Evolutionary conservation across 2,888 invertebrate genomes (phyloP).

Genomic region (Oxytorus armatus): DNA sequence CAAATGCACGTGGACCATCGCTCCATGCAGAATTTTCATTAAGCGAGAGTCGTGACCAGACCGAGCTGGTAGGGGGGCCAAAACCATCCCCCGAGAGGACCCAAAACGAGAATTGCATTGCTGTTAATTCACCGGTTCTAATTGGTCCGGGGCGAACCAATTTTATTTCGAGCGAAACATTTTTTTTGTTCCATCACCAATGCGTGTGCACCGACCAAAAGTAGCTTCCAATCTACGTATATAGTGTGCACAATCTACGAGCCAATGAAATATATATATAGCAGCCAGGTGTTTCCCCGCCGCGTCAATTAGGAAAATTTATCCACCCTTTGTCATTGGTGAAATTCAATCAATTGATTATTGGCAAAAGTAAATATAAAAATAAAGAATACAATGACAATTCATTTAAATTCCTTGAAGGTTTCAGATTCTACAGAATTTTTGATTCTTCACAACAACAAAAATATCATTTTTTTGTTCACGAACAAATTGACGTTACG

Average conservation of each 20-base stretch:
- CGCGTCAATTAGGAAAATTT: neutral
- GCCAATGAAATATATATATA: neutral
- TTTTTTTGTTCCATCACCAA: constrained; percentile 13
- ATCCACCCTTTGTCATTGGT: no score
- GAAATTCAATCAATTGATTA: no score
- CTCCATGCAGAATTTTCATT: constrained; percentile 65
- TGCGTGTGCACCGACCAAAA: neutral
- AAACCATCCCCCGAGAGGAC: constrained; percentile 35
- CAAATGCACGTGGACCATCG: constrained; percentile 66
- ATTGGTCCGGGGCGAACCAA: constrained; percentile 66
- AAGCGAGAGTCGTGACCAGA: constrained; percentile 62
- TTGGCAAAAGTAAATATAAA: no score
- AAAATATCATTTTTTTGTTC: no score
- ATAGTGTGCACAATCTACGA: neutral
- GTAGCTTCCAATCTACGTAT: neutral
- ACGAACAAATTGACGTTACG: no score
- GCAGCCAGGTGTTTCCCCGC: neutral
- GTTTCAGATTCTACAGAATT: no score
- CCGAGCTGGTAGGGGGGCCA: constrained; percentile 7
- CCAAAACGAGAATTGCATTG: constrained; percentile 63
- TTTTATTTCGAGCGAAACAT: constrained; percentile 62
- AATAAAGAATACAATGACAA: no score
- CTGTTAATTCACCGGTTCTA: constrained; percentile 65
- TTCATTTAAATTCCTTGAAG: no score
- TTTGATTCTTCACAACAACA: no score